A percentile compares a stretch with the other conserved stretches of the same genome.
phyloP scores from a whole-genome alignment of 2,113 vertebrate genomes.

The Bubo bubo region DNA sequence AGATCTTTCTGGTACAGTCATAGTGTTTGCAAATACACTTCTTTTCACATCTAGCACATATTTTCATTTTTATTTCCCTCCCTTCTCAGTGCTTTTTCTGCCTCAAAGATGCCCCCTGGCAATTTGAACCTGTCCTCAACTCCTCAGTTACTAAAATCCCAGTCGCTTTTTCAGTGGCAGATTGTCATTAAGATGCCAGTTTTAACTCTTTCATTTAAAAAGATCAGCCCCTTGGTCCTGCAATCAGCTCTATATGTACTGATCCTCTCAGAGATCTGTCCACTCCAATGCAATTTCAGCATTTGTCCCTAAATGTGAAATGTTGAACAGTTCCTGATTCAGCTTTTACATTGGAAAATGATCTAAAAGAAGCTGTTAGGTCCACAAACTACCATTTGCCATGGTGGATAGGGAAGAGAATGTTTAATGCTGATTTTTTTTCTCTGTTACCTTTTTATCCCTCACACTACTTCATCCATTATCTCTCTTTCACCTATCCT shows the following conservation, averaged over 20 bases:
- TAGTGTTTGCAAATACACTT: not conserved
- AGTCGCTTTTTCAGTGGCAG: constrained; percentile 49
- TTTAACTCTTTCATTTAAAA: constrained; percentile 49
- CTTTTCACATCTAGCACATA: not conserved
- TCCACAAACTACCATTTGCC: not conserved
- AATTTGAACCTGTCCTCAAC: constrained; percentile 55
- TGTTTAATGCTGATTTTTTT: not conserved
- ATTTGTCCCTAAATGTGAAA: constrained; percentile 2
- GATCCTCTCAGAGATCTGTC: constrained; percentile 35
- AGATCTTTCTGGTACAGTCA: not conserved
- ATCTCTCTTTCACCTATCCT: not conserved
- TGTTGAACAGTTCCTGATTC: not conserved
- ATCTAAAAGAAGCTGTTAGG: not conserved
- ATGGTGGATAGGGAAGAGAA: not conserved
- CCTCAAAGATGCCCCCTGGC: constrained; percentile 38
- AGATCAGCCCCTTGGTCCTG: constrained; percentile 31
- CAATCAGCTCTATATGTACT: constrained; percentile 22
- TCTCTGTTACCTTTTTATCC: not conserved
- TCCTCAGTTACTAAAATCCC: constrained; percentile 51
- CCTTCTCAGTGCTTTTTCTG: constrained; percentile 22
- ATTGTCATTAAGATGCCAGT: constrained; percentile 53
- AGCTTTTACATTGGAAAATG: constrained; percentile 1
- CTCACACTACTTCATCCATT: not conserved
- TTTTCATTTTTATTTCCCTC: constrained; percentile 13
- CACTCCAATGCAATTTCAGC: not conserved